These are phyloP conservation scores for Odontocerum albicorne DNA, from an alignment of 2,888 invertebrate species.

Conservation along the genomic window DNA sequence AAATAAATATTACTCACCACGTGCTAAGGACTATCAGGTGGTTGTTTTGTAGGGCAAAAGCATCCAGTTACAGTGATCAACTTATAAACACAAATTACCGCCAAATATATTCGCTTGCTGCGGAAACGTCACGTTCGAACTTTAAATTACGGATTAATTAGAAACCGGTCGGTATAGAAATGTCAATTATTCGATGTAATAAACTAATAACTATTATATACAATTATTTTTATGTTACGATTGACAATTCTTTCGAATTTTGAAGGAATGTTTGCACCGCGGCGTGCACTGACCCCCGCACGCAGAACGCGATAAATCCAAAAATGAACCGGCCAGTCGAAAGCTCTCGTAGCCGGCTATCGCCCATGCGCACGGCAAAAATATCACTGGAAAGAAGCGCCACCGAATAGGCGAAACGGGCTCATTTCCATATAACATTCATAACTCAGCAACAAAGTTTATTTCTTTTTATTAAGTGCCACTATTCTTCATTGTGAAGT, in stretches of 20 bases:
- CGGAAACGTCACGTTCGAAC: slow-evolving; percentile 11
- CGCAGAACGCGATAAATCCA: slow-evolving; percentile 20
- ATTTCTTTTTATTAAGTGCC: too few species aligned
- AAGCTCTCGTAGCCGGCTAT: slow-evolving; percentile 9
- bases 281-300: slow-evolving; percentile 23
- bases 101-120: slow-evolving; percentile 1
- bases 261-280: slow-evolving; percentile 2
- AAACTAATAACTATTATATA: too few species aligned
- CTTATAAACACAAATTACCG: slow-evolving; percentile 15
- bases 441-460: too few species aligned
- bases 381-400: neutral
- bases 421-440: too few species aligned
- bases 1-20: slow-evolving; percentile 17
- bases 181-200: too few species aligned
- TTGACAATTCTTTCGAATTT: slow-evolving; percentile 7
- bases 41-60: slow-evolving; percentile 11
- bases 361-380: neutral
- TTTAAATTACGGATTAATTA: neutral
- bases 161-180: neutral
- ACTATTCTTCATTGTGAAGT: too few species aligned
- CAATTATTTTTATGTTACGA: too few species aligned
- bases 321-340: slow-evolving; percentile 21
- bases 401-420: too few species aligned
- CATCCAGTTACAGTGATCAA: slow-evolving; percentile 13
- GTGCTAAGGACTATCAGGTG: slow-evolving; percentile 11